Percentiles rank a stretch among this genome's conserved stretches.
Conservation (phyloP, 2,888 invertebrate genomes). For the Drosophila pseudotalamancana region DNA sequence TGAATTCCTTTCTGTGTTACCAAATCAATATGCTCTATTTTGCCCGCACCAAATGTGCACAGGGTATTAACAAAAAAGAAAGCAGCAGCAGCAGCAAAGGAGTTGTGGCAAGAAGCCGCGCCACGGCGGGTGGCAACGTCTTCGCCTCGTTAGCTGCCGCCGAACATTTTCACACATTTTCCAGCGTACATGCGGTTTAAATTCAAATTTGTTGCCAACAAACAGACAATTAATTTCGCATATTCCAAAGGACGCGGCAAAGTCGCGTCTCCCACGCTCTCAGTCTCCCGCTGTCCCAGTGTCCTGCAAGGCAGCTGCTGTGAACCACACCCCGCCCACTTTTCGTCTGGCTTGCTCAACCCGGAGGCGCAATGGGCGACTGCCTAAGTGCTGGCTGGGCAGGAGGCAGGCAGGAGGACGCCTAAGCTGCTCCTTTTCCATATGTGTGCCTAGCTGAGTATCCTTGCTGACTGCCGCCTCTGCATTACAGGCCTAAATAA, state of each 20-base stretch:
- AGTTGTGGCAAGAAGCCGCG: too few relatives aligned
- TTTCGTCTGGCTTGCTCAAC: neutral
- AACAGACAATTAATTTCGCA: constrained; percentile 81
- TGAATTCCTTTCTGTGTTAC: too few relatives aligned
- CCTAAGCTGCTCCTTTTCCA: constrained; percentile 5
- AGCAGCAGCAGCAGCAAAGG: neutral
- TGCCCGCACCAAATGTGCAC: too few relatives aligned
- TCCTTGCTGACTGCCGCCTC: neutral
- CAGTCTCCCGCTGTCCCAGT: neutral
- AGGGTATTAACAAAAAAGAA: neutral
- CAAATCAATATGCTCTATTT: neutral
- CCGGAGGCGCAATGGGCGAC: too few relatives aligned
- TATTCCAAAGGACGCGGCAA: constrained; percentile 63
- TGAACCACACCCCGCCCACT: too few relatives aligned
- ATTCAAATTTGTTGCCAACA: constrained; percentile 80
- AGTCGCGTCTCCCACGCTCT: too few relatives aligned
- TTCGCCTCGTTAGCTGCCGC: constrained; percentile 49
- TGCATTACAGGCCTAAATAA: constrained; percentile 31
- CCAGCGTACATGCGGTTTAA: constrained; percentile 71
- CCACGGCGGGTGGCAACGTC: constrained; percentile 12
- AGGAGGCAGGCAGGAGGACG: too few relatives aligned
- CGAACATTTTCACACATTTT: constrained; percentile 71
- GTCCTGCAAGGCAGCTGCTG: neutral
- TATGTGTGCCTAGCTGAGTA: neutral
- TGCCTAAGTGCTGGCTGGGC: neutral